Evolutionary conservation across 2,113 vertebrate genomes (phyloP).

Genomic region (Plecotus auritus): DNA sequence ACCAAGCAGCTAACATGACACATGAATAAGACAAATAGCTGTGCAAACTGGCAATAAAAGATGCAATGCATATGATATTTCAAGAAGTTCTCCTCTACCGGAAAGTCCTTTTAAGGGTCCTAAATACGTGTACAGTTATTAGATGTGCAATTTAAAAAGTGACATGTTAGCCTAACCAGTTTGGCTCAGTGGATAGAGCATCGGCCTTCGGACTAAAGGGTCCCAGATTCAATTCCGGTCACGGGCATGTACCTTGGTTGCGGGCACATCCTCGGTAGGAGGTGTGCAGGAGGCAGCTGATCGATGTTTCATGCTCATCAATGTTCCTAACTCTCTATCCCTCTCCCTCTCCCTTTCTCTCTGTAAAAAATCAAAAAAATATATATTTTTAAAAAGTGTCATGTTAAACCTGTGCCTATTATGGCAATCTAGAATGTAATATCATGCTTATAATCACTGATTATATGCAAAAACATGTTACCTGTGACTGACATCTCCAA

Average conservation of each 20-base stretch:
- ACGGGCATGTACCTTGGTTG: too few relatives aligned
- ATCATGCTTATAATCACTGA: neutral
- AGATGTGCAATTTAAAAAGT: neutral
- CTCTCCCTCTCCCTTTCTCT: too few relatives aligned
- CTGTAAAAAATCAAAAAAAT: too few relatives aligned
- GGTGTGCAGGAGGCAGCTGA: too few relatives aligned
- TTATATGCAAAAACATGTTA: neutral
- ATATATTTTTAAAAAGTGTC: too few relatives aligned
- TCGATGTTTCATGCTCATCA: too few relatives aligned
- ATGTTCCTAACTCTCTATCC: too few relatives aligned
- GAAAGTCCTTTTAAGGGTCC: neutral
- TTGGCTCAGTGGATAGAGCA: too few relatives aligned
- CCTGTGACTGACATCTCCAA: neutral
- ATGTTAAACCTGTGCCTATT: neutral
- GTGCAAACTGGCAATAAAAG: neutral
- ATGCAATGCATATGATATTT: neutral
- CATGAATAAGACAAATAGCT: neutral
- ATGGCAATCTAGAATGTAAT: neutral
- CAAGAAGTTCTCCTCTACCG: neutral
- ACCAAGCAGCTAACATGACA: neutral
- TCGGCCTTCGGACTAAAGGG: too few relatives aligned
- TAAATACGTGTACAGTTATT: neutral
- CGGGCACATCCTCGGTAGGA: too few relatives aligned
- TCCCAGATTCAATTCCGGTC: too few relatives aligned
- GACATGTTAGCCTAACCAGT: neutral